These are phyloP conservation scores for Xiphophorus hellerii DNA, from an alignment of 2,113 vertebrate species.

Conservation along the genomic window DNA sequence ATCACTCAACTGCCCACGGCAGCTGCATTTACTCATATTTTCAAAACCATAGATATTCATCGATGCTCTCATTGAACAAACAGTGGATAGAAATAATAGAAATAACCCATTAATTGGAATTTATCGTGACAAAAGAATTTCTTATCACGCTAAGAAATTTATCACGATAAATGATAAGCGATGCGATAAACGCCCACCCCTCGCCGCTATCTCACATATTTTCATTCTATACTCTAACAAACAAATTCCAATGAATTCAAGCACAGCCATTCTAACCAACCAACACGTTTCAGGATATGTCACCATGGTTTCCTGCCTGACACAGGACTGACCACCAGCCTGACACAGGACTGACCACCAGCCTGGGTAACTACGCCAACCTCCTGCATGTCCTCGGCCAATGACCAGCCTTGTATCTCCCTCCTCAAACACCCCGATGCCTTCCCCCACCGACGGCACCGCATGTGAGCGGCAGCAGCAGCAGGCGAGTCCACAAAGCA, in stretches of 20 bases:
- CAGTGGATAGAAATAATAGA: too few species aligned
- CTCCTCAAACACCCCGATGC: background rate
- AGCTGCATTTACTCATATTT: too few species aligned
- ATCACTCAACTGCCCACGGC: too few species aligned
- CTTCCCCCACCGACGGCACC: background rate
- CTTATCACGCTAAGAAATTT: too few species aligned
- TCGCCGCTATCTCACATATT: too few species aligned
- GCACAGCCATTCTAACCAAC: slow-evolving; percentile 14
- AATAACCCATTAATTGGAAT: too few species aligned
- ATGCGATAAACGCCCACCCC: too few species aligned
- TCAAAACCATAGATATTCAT: too few species aligned
- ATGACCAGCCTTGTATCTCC: slow-evolving; percentile 42
- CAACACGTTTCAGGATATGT: slow-evolving; percentile 14
- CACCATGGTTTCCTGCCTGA: slow-evolving; percentile 22
- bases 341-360: slow-evolving; percentile 26
- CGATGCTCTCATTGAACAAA: too few species aligned
- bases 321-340: slow-evolving; percentile 29
- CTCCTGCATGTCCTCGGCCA: slow-evolving; percentile 25
- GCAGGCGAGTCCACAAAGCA: background rate
- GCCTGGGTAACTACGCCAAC: slow-evolving; percentile 33
- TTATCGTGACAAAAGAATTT: too few species aligned
- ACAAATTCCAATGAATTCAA: slow-evolving; percentile 1
- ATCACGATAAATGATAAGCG: too few species aligned
- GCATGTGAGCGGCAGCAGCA: slow-evolving; percentile 6
- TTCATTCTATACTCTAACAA: background rate